Evolutionary conservation across 2,113 vertebrate genomes (phyloP).

Genomic region (Nesoenas mayeri): DNA sequence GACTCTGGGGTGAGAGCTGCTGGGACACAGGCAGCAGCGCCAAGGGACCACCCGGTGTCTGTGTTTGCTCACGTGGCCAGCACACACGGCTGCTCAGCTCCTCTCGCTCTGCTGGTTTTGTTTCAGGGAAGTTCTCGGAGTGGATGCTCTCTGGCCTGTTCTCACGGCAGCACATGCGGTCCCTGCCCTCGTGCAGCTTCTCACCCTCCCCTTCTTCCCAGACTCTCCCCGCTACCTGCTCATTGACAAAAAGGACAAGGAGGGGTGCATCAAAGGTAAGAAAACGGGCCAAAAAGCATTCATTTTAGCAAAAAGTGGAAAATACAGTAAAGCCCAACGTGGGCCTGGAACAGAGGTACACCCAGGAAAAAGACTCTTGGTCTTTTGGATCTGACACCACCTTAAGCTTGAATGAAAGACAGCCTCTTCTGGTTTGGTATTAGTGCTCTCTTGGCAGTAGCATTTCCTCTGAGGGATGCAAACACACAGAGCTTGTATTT

Average conservation of each 20-base stretch:
- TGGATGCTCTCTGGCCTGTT: slow-evolving; percentile 75
- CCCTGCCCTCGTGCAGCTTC: slow-evolving; percentile 77
- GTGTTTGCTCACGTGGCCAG: accelerated
- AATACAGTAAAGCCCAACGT: not conserved
- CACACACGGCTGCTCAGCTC: not conserved
- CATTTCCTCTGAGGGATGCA: not conserved
- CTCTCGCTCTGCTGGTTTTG: not conserved
- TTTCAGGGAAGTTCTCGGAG: slow-evolving; percentile 81
- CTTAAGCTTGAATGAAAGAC: not conserved
- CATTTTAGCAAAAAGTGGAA: not conserved
- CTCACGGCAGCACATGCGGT: slow-evolving; percentile 74
- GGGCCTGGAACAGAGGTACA: not conserved
- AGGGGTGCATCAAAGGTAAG: slow-evolving; percentile 78
- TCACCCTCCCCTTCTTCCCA: slow-evolving; percentile 80
- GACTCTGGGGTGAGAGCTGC: not conserved
- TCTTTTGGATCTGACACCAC: not conserved
- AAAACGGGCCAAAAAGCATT: not conserved
- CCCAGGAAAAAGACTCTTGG: not conserved
- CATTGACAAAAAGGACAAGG: slow-evolving; percentile 76
- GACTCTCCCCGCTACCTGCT: slow-evolving; percentile 85
- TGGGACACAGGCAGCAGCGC: accelerated
- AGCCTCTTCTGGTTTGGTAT: not conserved
- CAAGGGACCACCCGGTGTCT: not conserved
- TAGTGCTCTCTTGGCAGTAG: not conserved
- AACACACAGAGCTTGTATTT: not conserved